phyloP scores from a whole-genome alignment of 2,888 invertebrate genomes.

The Poecilus cupreus region DNA sequence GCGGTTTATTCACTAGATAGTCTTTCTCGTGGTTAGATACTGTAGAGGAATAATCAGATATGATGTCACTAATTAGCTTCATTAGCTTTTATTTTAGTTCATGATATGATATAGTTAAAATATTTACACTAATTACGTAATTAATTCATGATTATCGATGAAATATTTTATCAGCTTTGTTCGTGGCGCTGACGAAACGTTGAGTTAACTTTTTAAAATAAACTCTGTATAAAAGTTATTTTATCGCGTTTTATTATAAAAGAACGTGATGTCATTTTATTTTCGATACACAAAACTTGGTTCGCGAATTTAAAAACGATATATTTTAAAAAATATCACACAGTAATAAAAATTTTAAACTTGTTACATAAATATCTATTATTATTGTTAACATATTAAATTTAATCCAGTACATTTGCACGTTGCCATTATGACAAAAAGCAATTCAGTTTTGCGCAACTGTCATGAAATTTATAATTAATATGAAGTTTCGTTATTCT shows the following conservation, averaged over 20 bases:
- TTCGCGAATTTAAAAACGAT: no score
- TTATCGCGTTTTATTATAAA: slow-evolving; percentile 12
- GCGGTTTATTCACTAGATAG: neutral
- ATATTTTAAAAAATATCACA: no score
- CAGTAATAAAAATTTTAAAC: no score
- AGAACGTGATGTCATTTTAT: slow-evolving; percentile 12
- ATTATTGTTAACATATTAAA: no score
- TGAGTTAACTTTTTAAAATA: slow-evolving; percentile 31
- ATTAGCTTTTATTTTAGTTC: neutral
- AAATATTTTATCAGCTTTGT: neutral
- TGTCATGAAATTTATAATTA: no score
- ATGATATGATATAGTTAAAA: neutral
- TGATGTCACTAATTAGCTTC: neutral
- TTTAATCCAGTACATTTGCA: no score
- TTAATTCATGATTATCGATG: slow-evolving; percentile 2
- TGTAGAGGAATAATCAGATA: neutral
- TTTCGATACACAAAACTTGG: slow-evolving; percentile 1
- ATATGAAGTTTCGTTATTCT: no score
- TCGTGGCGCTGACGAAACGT: neutral
- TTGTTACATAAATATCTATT: no score
- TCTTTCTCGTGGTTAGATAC: neutral
- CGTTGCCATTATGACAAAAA: no score
- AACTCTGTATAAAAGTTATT: neutral
- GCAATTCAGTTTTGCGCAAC: no score
- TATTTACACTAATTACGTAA: neutral